Evolutionary conservation across 2,797 vertebrate genomes (phyloP), one percentile per base, ranked within the genome.

Genomic region (Clangula hyemalis): DNA sequence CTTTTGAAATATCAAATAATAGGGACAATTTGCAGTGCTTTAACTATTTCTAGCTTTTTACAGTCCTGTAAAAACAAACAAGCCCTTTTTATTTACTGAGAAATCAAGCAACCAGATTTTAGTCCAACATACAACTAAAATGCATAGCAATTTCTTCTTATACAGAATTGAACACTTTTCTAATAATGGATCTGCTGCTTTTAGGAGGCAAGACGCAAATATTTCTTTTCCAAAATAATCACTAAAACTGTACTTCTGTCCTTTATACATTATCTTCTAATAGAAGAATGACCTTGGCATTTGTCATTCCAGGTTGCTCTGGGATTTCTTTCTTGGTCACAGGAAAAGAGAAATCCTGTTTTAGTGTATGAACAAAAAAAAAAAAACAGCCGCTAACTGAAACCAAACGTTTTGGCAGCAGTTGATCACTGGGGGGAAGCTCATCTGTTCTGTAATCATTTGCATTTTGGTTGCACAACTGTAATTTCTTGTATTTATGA

Each of bases 401-500:
- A 85, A 43, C 11, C 8, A 61, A 72, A 13, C 4, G 8, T 75
- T 74, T 75, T 72, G 36, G n/a, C 41, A 93, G 21, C 32, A 68
- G 16, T 17, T 69, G 36, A 22, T 69, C 21, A 61, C 13, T 36
- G 11, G 10, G 11, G 17, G 4, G 2, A 0, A 43, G 2, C 53
- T 78, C 9, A 57, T 49, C 22, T 64, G 12, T 32, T 58, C 5
- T 49, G 14, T 20, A 22, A 81, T 53, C 32, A 45, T 17, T 69
- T 76, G 30, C 25, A 34, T 72, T 79, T 85, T 73, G 10, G 34
- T 69, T 82, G 34, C 72, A 73, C 10, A 87, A 79, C 21, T 49
- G 17, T 49, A 1, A 17, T 73, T 87, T 87, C 18, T 69, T 53
- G 9, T 70, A 30, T 85, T 91, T 74, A 18, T 60, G n/a, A 20